Base-by-base conservation (phyloP, 2,113 vertebrate species). In the Ammodytes dubius region DNA sequence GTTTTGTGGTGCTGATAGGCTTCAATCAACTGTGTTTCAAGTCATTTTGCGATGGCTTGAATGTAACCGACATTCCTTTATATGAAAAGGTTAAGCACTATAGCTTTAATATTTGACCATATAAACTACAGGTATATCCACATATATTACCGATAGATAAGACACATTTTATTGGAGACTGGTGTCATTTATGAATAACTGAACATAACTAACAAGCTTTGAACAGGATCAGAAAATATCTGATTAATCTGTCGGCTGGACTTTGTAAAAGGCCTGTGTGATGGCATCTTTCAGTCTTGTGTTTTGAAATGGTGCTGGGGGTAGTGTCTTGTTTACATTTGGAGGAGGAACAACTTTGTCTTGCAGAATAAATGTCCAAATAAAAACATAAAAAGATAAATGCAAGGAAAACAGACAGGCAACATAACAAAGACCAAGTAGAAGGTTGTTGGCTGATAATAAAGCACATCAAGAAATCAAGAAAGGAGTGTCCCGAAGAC, bases 401-500 rank as follows among this genome's bases (percentile, higher is more conserved):
- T n/a, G 39, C 35, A 9, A 75, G 43, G 49, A 64, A 53, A 68
- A 52, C 17, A 79, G 42, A 57, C 59, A 11, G 49, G 43, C 3
- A 65, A 59, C n/a, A 67, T 75, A 17, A 49, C 37, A 71, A 39
- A 46, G 35, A 74, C 19, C 40, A 49, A 6, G 35, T 7, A 14
- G 54, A 57, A 56, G 56, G 39, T 49, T 43, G 47, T 19, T 10
- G 37, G 42, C 54, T 63, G 15, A 74, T 37, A 63, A 58, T 43
- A 2, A 67, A 35, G 37, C n/a, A 45, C 37, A 9, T 27, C 6
- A 72, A 37, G 1, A 65, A 35, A 50, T n/a, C 6, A 17, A 64
- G 14, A 54, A 67, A 45, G 58, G 12, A 49, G 45, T 9, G 64
- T 47, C 15, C 40, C n/a, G 7, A 39, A 27, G 53, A 87, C 92